Evolutionary conservation across 2,113 vertebrate genomes (phyloP), one percentile per base, ranked within the genome.

Genomic region (Dissostichus mawsoni): DNA sequence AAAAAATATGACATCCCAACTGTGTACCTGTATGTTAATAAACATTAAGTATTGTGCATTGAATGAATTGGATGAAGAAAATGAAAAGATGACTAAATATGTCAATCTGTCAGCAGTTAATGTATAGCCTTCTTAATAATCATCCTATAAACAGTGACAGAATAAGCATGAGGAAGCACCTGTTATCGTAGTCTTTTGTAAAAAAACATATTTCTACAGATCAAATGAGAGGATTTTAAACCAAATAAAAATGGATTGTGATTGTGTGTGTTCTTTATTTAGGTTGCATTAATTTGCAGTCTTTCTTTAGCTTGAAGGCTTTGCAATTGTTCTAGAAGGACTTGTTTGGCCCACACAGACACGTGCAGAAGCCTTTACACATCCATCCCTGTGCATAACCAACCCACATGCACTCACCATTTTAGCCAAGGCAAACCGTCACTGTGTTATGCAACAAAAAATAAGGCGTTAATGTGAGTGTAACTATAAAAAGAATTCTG

Each of bases 341-440:
- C 5, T 25, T 56, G 14, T 55, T 75, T 33, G n/a, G 74, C 57
- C 72, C 74, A 85, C 82, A 71, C 74, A 83, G 13, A 72, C 29
- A 29, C 12, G 45, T 52, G 14, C 75, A 45, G 48, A 80, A 74
- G 58, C 69, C 23, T 62, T 85, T 58, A 68, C 81, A 76, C 77
- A 77, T 87, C 84, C 82, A 74, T 72, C 20, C 41, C n/a, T 71
- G 13, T 13, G n/a, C n/a, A 79, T 67, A 83, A 79, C 64, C 82
- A 82, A 51, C 81, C 78, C 83, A 89, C 83, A 63, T 78, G 14
- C n/a, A 70, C 0, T 78, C 58, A 76, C 45, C n/a, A 71, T 74
- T 29, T 18, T 48, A 67, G 20, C 18, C 33, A 25, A 52, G 11
- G 6, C 56, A 82, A 84, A 69, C 53, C 13, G 16, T 45, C 36